Conservation (phyloP, 2,888 invertebrate genomes). For the Pherbina coryleti region DNA sequence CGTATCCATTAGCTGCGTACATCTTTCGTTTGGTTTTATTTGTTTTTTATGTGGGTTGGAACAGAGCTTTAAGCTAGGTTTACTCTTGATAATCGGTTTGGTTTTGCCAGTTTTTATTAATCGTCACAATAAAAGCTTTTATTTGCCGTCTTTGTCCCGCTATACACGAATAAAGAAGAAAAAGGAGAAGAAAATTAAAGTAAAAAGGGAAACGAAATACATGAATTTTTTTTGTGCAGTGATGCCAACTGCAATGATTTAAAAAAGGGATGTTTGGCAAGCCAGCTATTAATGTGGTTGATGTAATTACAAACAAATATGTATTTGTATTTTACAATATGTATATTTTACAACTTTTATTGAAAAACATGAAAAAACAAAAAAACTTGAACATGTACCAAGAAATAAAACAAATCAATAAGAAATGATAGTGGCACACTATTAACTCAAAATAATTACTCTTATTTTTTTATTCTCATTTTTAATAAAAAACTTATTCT, state of each 20-base stretch:
- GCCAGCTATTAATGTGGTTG: no score
- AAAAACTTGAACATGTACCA: no score
- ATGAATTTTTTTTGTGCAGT: background rate
- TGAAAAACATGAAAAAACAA: no score
- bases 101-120: background rate
- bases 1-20: conserved; percentile 62
- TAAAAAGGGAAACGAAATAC: background rate
- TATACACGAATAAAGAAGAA: conserved; percentile 6
- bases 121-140: background rate
- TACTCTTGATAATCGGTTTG: conserved; percentile 16
- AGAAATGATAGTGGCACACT: no score
- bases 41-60: conserved; percentile 3
- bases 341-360: no score
- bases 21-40: conserved; percentile 44
- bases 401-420: no score
- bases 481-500: no score
- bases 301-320: no score
- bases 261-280: background rate
- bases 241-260: background rate
- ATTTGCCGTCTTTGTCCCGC: conserved; percentile 9
- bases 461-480: no score
- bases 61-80: conserved; percentile 31
- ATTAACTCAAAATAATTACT: no score
- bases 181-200: conserved; percentile 3
- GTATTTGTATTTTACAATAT: no score